Evolutionary conservation across 2,888 invertebrate genomes (phyloP), one percentile per base, ranked within the genome.

Genomic region (Erebia aethiops): DNA sequence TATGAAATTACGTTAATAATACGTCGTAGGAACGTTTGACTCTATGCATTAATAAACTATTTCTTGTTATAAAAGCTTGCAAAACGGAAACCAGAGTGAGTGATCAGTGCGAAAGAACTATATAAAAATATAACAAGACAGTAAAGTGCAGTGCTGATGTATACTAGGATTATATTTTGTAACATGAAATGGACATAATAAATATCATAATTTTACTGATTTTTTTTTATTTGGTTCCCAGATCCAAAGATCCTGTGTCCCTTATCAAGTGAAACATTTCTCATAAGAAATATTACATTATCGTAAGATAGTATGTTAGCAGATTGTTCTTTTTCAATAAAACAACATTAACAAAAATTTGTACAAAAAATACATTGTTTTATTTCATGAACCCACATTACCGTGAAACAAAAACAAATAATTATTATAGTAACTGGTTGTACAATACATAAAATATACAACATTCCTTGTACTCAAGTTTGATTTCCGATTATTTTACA

Each of bases 61-160:
- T 90, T 90, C 87, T 89, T 87, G 82, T 88, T 86, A 86, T 84
- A 87, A 89, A 90, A 92, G 91, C 91, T 90, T 90, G 89, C 91
- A 89, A 91, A 91, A 90, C 79, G 90, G 90, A 81, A 89, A 86
- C 81, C 82, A 76, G 83, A 84, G 88, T 85, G 89, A 85, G 88
- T 88, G 88, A 85, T 81, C 81, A 84, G 85, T 87, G 87, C 79
- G n/a, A 80, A 82, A 73, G 78, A 83, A 84, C 83, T 82, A 35
- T 82, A 35, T 35, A 78, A 77, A 77, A 77, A 79, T 82, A 81
- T 82, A 81, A 51, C 16, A 79, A 76, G 79, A 78, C 78, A 74
- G 68, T 69, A 49, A 21, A 84, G 86, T 87, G 88, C 84, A 88
- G 88, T 89, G 88, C 79, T 80, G 77, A 79, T 84, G 80, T 83